Conservation (phyloP, 2,888 invertebrate genomes). For the Pinctada fucata region DNA sequence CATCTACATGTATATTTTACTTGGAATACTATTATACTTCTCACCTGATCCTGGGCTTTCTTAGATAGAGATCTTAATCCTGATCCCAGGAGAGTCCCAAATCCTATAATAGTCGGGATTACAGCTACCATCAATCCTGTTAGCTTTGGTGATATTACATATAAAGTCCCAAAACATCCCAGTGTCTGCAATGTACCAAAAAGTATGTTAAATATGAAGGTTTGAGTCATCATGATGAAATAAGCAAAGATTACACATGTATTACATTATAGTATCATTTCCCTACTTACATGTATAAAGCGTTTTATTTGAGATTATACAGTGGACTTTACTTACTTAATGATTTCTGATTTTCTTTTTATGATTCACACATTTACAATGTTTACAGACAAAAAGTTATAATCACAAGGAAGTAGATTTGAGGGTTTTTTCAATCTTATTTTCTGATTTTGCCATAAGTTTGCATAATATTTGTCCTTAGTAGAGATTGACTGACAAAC, state of each 20-base stretch:
- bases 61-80: conserved; percentile 87
- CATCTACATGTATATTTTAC: too few species aligned
- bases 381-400: too few species aligned
- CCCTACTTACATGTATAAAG: too few species aligned
- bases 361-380: too few species aligned
- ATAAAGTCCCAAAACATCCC: conserved; percentile 81
- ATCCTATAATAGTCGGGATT: conserved; percentile 89
- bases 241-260: too few species aligned
- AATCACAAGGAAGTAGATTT: too few species aligned
- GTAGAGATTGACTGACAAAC: conserved; percentile 76
- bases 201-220: neutral
- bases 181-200: conserved; percentile 60
- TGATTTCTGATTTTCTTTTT: neutral
- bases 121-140: conserved; percentile 90
- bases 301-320: too few species aligned
- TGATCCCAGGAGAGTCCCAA: conserved; percentile 90
- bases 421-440: too few species aligned
- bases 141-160: conserved; percentile 93
- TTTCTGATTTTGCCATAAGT: too few species aligned
- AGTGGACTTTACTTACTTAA: neutral
- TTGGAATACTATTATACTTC: too few species aligned
- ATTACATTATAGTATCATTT: too few species aligned
- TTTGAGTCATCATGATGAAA: neutral
- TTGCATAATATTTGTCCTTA: neutral
- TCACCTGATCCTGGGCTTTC: conserved; percentile 89